Evolutionary conservation across 2,888 invertebrate genomes (phyloP), one percentile per base, ranked within the genome.

Genomic region (Epiblema foenella): DNA sequence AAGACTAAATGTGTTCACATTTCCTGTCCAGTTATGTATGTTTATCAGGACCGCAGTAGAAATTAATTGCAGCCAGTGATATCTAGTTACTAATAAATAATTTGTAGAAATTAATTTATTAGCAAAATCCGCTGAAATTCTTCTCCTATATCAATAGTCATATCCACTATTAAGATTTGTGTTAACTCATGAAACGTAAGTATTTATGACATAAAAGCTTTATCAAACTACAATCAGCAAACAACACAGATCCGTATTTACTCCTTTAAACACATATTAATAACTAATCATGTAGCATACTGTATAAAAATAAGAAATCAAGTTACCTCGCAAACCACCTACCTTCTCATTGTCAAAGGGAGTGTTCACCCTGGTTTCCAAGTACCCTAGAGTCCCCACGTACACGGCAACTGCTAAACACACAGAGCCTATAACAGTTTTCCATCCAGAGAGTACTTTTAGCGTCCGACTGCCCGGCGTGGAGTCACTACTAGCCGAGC

Each of bases 321-420:
- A 10, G 12, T 18, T 17, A 46, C 10, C 10, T 0, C 15, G 18
- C 2, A 5, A 24, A 24, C 20, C 1, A 60, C 75, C 70, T 86
- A 96, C 97, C 94, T 97, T 97, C 76, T 96, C 95, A 76, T 95
- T 95, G 80, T 96, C 95, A 76, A 96, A 96, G 0, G 97, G 98
- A 0, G 98, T 98, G 85, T 97, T 98, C 0, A 98, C 97, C 76
- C 98, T 94, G 0, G 98, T 98, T 90, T 98, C 98, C 74, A 98
- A 87, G 83, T 98, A 98, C 1, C 98, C 98, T 80, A 96, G 89
- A 77, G 96, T 96, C 64, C 97, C 96, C 77, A 97, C 95, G 83
- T 96, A 96, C 0, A 95, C 94, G 2, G 97, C 97, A 63, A 97
- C 93, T 0, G 93, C 86, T 69, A 98, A 93, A 77, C 95, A 96